Evolutionary conservation across 2,113 vertebrate genomes (phyloP), one percentile per base, ranked within the genome.

Genomic region (Neogobius melanostomus): DNA sequence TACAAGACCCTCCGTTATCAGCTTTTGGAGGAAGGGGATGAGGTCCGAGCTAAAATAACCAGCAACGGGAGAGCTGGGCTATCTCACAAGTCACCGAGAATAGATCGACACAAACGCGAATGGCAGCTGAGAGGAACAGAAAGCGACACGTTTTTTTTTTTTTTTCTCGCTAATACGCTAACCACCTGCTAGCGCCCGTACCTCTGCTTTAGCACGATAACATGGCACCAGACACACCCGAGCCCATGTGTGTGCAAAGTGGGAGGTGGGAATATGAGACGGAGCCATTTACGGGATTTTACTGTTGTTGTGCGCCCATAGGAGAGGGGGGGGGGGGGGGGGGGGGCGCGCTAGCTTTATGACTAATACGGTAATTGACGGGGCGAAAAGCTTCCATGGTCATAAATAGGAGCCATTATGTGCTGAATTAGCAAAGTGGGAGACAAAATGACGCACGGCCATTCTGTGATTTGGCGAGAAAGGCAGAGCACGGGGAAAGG

Each of bases 391-490:
- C 88, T 89, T 88, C 86, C 72, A 74, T 16, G 72, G 80, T 87
- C 81, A 88, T 85, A 90, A 91, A 90, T 91, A 90, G 85, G 82
- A 82, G 72, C 85, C 89, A 91, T 93, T 90, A 91, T 74, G 75
- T 12, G 10, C 69, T 42, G 82, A 86, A 91, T 91, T 90, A 88
- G 89, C 79, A 86, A 88, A 86, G 83, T 88, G 88, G 83, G 71
- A 77, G 87, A 80, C 74, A 85, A 90, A 90, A 89, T 89, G 84
- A 82, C 69, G 65, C 75, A 71, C 42, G 12, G 73, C 81, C 83
- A 84, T 88, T 84, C 67, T 73, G 77, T 84, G 76, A 83, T 90
- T 84, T 87, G 69, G 75, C 77, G 79, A 79, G 71, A 83, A 72
- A 77, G 66, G 77, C 62, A 71, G 78, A 77, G 67, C 74, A 77